Conservation (phyloP, 1,140 invertebrate genomes). For the Zaprionus kolodkinae region DNA sequence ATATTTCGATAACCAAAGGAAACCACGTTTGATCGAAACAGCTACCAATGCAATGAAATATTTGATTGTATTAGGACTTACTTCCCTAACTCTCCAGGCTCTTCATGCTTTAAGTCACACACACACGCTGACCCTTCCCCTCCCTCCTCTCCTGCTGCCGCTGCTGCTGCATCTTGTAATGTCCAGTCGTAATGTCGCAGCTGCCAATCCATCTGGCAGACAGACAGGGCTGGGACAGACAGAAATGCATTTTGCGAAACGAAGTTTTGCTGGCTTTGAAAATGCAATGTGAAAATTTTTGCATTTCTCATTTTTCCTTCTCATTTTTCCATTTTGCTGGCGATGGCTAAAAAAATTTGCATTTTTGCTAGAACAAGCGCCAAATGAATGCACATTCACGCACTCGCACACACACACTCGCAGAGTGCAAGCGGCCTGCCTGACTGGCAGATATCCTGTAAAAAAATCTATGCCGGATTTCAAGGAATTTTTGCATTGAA, state of each 20-base stretch:
- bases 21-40: too few species aligned
- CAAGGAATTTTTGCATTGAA: too few species aligned
- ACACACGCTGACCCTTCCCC: background rate
- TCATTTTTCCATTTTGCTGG: background rate
- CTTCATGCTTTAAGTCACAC: slow-evolving; percentile 58
- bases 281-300: slow-evolving; percentile 76
- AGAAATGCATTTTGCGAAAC: slow-evolving; percentile 76
- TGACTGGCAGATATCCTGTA: slow-evolving; percentile 1
- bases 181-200: slow-evolving; percentile 50
- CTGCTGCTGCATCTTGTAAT: slow-evolving; percentile 3
- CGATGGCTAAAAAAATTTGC: slow-evolving; percentile 71
- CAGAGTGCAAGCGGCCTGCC: background rate
- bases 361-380: slow-evolving; percentile 62
- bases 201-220: slow-evolving; percentile 62
- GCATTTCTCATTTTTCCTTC: slow-evolving; percentile 58
- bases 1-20: too few species aligned
- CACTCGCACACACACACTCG: slow-evolving; percentile 2
- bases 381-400: slow-evolving; percentile 69
- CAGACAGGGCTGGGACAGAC: slow-evolving; percentile 21
- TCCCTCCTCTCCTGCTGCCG: background rate
- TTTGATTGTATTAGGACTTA: too few species aligned
- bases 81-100: background rate
- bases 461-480: too few species aligned
- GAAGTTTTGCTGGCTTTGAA: slow-evolving; percentile 78
- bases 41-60: too few species aligned